Evolutionary conservation across 2,888 invertebrate genomes (phyloP).

Genomic region (Apodemia duryi): DNA sequence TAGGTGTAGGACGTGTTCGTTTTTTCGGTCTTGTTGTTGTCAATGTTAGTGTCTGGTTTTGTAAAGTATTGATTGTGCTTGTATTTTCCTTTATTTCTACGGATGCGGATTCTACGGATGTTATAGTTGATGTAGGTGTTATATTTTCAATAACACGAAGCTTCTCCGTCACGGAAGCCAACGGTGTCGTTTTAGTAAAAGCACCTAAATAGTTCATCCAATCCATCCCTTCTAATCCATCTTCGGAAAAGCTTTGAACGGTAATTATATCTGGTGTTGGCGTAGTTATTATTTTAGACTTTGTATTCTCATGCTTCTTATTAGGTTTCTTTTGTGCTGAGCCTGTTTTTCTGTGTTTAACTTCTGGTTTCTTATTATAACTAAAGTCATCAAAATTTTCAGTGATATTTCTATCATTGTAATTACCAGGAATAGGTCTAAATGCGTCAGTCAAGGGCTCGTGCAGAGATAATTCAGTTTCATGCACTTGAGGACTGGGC

Average conservation of each 20-base stretch:
- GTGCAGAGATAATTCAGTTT: constrained; percentile 50
- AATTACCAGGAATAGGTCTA: constrained; percentile 56
- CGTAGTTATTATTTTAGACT: constrained; percentile 37
- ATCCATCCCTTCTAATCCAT: constrained; percentile 45
- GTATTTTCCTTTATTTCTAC: constrained; percentile 28
- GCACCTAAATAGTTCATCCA: constrained; percentile 63
- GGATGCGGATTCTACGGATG: constrained; percentile 35
- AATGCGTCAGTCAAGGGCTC: constrained; percentile 57
- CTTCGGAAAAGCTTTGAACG: constrained; percentile 38
- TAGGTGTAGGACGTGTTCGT: constrained; percentile 64
- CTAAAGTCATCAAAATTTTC: constrained; percentile 35
- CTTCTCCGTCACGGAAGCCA: constrained; percentile 47
- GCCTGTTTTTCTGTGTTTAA: constrained; percentile 42
- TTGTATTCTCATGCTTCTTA: constrained; percentile 52
- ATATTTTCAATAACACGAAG: constrained; percentile 37
- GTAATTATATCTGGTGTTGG: constrained; percentile 60
- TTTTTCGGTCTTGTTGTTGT: constrained; percentile 49
- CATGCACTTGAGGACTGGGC: constrained; percentile 66
- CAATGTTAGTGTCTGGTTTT: constrained; percentile 32
- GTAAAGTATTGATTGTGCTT: not conserved
- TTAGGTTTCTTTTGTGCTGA: constrained; percentile 40
- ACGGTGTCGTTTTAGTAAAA: constrained; percentile 65
- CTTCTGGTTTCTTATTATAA: constrained; percentile 39
- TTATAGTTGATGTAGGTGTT: constrained; percentile 32
- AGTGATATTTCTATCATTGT: constrained; percentile 39